Base-by-base conservation (phyloP, 2,888 invertebrate species). In the Cybosia mesomella region DNA sequence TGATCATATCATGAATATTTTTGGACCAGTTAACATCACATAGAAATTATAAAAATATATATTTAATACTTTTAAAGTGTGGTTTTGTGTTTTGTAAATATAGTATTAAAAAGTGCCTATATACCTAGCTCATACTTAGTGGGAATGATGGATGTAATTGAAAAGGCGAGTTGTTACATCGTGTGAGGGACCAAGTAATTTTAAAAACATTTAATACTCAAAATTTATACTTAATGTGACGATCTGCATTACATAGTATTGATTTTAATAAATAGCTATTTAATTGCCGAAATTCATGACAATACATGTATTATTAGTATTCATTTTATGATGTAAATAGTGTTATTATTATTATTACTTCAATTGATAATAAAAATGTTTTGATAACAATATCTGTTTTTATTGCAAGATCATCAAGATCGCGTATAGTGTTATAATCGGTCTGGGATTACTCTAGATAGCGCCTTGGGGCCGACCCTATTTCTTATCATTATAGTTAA, bases 291-390 rank as follows among this genome's bases (percentile, higher is more conserved):
- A 75, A 64, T 80, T 74, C 77, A 81, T 81, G 80, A 72, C 72
- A 72, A 63, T 72, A 78, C 70, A 76, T 72, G 58, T 77, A 72
- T 73, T 68, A 74, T 77, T 72, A 73, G 72, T 73, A 67, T 77
- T 62, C 36, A 74, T 82, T 78, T 75, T 70, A 68, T 72, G 57
- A 67, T 77, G 78, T 82, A 76, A 75, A 76, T 82, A 80, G 68
- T 78, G 73, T 80, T 80, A 75, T 75, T 78, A 75, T 67, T 75
- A 80, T 76, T 74, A 68, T 74, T 75, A 77, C 60, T 80, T 60
- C 70, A 62, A 74, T 74, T 79, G 71, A 72, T 77, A 82, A 80
- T 81, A 81, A 81, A 78, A 73, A 66, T n/a, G 32, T 73, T 79
- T 71, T 58, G 34, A 75, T 68, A 70, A 75, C 66, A 61, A 58